phyloP scores from a whole-genome alignment of 37 sponge, comb jelly and placozoan species.

The Eunapius fragilis region DNA sequence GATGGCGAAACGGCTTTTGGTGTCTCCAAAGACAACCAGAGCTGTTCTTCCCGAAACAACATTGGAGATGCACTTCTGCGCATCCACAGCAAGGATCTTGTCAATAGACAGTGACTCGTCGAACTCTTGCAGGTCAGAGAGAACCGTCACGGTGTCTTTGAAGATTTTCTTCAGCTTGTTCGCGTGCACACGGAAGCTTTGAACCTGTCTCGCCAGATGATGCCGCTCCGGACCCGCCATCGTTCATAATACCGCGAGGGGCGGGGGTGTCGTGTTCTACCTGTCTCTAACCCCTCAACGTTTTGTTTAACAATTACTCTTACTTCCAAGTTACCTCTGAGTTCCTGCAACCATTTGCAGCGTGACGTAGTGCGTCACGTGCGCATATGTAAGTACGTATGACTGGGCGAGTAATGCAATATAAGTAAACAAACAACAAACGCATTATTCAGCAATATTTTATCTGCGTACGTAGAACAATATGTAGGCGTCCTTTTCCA shows the following conservation, averaged over 20 bases:
- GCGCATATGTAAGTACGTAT: neutral
- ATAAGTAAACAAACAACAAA: neutral
- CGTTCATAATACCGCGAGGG: neutral
- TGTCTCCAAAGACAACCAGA: conserved; percentile 84
- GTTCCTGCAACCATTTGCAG: neutral
- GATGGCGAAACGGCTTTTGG: conserved; percentile 45
- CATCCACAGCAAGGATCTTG: conserved; percentile 59
- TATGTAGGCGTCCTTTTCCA: conserved; percentile 66
- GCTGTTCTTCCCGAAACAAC: conserved; percentile 82
- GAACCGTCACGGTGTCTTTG: conserved; percentile 78
- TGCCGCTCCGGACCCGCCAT: conserved; percentile 62
- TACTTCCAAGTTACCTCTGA: neutral
- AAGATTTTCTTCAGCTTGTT: conserved; percentile 85
- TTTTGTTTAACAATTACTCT: too few species aligned
- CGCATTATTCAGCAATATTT: neutral
- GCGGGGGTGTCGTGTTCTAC: neutral
- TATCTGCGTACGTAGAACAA: conserved; percentile 66
- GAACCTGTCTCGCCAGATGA: conserved; percentile 63
- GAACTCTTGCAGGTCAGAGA: conserved; percentile 86
- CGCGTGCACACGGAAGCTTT: conserved; percentile 64
- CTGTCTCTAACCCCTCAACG: neutral
- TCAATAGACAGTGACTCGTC: conserved; percentile 80
- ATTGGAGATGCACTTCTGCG: conserved; percentile 77
- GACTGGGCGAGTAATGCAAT: neutral
- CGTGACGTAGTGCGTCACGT: neutral